Evolutionary conservation across 2,797 vertebrate species (phyloP).

Genomic region (Pagetopsis macropterus): DNA sequence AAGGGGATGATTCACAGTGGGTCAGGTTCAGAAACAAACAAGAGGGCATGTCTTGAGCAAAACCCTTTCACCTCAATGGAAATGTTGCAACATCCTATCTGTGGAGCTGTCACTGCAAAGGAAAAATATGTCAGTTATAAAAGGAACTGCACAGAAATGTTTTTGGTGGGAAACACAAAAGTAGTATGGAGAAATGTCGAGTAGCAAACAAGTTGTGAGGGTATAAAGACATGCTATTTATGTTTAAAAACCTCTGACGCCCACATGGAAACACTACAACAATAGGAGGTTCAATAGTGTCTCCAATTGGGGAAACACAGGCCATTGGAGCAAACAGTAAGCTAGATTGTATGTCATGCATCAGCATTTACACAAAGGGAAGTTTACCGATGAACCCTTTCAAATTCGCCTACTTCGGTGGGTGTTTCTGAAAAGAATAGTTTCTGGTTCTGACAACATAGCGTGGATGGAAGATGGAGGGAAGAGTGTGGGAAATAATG

Average conservation of each 20-base stretch:
- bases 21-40: slow-evolving; percentile 40
- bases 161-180: background rate
- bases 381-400: background rate
- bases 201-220: background rate
- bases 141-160: too few species aligned
- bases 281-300: background rate
- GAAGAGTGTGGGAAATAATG: background rate
- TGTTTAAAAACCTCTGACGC: slow-evolving; percentile 7
- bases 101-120: background rate
- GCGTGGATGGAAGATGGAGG: background rate
- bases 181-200: rapidly evolving
- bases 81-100: slow-evolving; percentile 35
- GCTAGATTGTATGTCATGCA: background rate
- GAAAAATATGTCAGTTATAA: background rate
- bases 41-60: slow-evolving; percentile 36
- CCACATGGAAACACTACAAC: slow-evolving; percentile 5
- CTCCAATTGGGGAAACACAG: slow-evolving; percentile 12
- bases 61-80: slow-evolving; percentile 45
- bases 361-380: slow-evolving; percentile 15
- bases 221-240: slow-evolving; percentile 16
- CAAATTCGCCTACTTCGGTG: background rate
- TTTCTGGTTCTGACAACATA: background rate
- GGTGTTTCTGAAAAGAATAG: background rate
- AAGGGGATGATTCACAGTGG: slow-evolving; percentile 58
- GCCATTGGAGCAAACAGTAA: background rate